Conservation (phyloP, 2,113 vertebrate genomes). For the Scophthalmus maximus region DNA sequence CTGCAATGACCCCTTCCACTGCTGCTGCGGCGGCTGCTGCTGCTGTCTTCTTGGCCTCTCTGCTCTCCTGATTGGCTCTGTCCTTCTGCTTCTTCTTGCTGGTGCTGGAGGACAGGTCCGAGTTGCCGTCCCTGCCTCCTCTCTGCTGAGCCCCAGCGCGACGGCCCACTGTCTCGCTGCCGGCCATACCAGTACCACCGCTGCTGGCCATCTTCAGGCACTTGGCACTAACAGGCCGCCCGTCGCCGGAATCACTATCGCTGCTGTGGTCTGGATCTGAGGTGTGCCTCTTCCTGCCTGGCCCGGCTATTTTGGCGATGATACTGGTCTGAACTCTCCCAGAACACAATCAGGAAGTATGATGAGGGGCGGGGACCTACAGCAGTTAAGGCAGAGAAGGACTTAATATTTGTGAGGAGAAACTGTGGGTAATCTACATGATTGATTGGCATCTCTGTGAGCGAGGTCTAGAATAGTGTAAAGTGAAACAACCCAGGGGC, state of each 20-base stretch:
- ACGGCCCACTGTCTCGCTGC: slow-evolving; percentile 59
- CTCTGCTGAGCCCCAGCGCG: slow-evolving; percentile 66
- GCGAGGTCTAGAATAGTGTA: neutral
- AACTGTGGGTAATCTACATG: too few species aligned
- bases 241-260: slow-evolving; percentile 88
- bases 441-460: neutral
- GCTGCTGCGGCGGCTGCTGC: slow-evolving; percentile 46
- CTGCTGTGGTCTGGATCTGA: slow-evolving; percentile 96
- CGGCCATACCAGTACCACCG: slow-evolving; percentile 46
- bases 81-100: slow-evolving; percentile 98
- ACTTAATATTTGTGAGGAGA: neutral
- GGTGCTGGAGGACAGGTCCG: slow-evolving; percentile 84
- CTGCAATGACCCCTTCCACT: slow-evolving; percentile 53
- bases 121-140: slow-evolving; percentile 87
- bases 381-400: neutral
- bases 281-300: slow-evolving; percentile 96
- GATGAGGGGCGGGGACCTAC: slow-evolving; percentile 52
- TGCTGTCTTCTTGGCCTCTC: slow-evolving; percentile 87
- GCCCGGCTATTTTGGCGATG: slow-evolving; percentile 99
- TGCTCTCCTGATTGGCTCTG: slow-evolving; percentile 94
- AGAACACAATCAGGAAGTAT: slow-evolving; percentile 88
- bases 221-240: slow-evolving; percentile 92
- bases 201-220: slow-evolving; percentile 90
- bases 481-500: neutral
- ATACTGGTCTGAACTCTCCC: slow-evolving; percentile 89